phyloP scores from a whole-genome alignment of 2,888 invertebrate species.

The Phortica magna region DNA sequence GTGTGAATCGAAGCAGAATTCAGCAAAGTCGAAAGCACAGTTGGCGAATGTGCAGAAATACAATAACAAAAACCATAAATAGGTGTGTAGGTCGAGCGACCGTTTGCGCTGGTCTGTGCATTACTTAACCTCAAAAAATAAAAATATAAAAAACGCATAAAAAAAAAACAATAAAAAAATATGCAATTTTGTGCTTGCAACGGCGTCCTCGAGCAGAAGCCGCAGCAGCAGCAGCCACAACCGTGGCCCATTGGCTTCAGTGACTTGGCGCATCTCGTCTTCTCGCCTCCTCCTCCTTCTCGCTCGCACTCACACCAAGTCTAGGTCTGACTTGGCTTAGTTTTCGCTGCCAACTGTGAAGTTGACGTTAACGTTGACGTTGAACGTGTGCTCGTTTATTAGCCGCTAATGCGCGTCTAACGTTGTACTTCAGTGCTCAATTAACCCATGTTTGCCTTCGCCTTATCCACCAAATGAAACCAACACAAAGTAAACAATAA shows the following conservation, averaged over 20 bases:
- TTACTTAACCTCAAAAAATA: slow-evolving; percentile 1
- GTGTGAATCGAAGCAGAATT: background rate
- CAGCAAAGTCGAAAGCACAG: background rate
- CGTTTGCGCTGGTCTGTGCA: background rate
- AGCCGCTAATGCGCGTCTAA: background rate
- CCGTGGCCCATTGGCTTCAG: background rate
- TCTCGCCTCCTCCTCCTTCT: no score
- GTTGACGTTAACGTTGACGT: background rate
- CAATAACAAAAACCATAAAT: background rate
- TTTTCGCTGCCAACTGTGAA: background rate
- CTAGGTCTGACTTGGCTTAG: background rate
- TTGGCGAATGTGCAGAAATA: background rate
- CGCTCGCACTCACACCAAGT: background rate
- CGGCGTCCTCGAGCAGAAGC: background rate
- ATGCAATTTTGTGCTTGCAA: background rate
- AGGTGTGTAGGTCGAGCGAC: slow-evolving; percentile 7
- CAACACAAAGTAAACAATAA: no score
- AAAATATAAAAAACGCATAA: no score
- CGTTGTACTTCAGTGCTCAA: slow-evolving; percentile 11
- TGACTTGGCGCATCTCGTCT: no score
- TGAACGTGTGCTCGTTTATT: background rate
- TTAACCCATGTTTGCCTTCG: background rate
- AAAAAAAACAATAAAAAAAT: background rate
- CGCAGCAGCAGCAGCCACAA: background rate
- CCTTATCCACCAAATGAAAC: no score